A percentile compares a stretch with the other conserved stretches of the same genome.
Evolutionary conservation across 2,888 invertebrate genomes (phyloP).

Genomic region (Drosophila merina): DNA sequence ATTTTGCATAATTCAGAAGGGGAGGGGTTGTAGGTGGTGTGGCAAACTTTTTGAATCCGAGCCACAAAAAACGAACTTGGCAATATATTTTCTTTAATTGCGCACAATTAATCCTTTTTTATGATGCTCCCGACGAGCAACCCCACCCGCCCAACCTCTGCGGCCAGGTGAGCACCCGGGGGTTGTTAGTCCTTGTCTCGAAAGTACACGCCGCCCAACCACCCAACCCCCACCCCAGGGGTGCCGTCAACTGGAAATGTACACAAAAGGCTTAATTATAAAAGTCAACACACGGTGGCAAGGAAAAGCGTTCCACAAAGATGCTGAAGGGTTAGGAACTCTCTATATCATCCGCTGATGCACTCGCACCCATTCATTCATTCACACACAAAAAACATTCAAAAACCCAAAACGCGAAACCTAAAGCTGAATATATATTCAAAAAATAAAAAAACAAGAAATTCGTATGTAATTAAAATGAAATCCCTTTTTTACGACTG

Average conservation of each 20-base stretch:
- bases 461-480: slow-evolving; percentile 75
- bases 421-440: slow-evolving; percentile 18
- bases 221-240: background rate
- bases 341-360: slow-evolving; percentile 60
- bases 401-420: slow-evolving; percentile 23
- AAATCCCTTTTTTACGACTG: slow-evolving; percentile 70
- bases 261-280: slow-evolving; percentile 80
- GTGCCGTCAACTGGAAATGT: slow-evolving; percentile 74
- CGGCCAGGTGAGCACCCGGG: slow-evolving; percentile 22
- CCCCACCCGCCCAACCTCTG: background rate
- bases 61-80: slow-evolving; percentile 32
- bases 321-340: slow-evolving; percentile 32
- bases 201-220: slow-evolving; percentile 2
- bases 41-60: slow-evolving; percentile 49
- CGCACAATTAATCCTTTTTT: slow-evolving; percentile 82
- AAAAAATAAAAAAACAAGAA: slow-evolving; percentile 40
- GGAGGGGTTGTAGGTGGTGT: slow-evolving; percentile 21
- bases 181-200: slow-evolving; percentile 30
- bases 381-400: slow-evolving; percentile 7
- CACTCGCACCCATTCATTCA: slow-evolving; percentile 40
- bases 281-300: slow-evolving; percentile 71
- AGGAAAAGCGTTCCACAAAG: slow-evolving; percentile 27
- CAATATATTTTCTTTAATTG: slow-evolving; percentile 82
- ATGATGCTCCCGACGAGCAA: slow-evolving; percentile 51
- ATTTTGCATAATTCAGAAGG: slow-evolving; percentile 75